Conservation (phyloP, 1,140 invertebrate genomes). For the Vollenhovia emeryi region DNA sequence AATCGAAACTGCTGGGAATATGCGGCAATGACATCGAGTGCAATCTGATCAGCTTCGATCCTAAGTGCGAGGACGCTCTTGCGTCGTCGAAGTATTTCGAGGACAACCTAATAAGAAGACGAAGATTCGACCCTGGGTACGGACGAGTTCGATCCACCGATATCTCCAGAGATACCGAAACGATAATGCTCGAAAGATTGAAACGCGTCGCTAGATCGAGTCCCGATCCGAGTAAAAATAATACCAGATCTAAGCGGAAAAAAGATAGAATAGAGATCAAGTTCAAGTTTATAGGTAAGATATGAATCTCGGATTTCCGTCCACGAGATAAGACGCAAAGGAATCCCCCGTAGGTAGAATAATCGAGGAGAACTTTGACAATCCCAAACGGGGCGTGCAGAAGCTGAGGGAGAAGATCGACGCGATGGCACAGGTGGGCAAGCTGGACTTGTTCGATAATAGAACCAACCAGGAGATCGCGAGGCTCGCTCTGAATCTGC, state of each 20-base stretch:
- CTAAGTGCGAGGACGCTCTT: slow-evolving; percentile 73
- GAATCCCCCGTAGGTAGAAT: slow-evolving; percentile 70
- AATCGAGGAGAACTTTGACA: slow-evolving; percentile 72
- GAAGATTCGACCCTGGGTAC: background rate
- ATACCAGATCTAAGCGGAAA: slow-evolving; percentile 40
- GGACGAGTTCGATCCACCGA: background rate
- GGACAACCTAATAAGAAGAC: slow-evolving; percentile 47
- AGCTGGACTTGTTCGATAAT: slow-evolving; percentile 73
- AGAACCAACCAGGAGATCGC: slow-evolving; percentile 75
- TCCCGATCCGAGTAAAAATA: background rate
- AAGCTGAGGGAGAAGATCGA: slow-evolving; percentile 73
- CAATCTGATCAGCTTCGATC: slow-evolving; percentile 70
- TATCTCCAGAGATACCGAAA: background rate
- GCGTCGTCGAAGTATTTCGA: background rate
- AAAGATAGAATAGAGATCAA: slow-evolving; percentile 78
- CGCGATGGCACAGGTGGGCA: slow-evolving; percentile 64
- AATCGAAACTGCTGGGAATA: slow-evolving; percentile 66
- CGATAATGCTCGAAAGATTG: background rate
- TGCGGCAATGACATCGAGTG: slow-evolving; percentile 78
- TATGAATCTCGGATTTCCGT: background rate
- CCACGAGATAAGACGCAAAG: background rate
- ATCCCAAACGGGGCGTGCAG: slow-evolving; percentile 69
- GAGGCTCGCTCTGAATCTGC: slow-evolving; percentile 75
- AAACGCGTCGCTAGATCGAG: slow-evolving; percentile 38
- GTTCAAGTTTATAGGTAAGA: slow-evolving; percentile 75